These are phyloP conservation scores for Peromyscus maniculatus DNA, from an alignment of 2,113 vertebrate genomes.

Conservation along the genomic window DNA sequence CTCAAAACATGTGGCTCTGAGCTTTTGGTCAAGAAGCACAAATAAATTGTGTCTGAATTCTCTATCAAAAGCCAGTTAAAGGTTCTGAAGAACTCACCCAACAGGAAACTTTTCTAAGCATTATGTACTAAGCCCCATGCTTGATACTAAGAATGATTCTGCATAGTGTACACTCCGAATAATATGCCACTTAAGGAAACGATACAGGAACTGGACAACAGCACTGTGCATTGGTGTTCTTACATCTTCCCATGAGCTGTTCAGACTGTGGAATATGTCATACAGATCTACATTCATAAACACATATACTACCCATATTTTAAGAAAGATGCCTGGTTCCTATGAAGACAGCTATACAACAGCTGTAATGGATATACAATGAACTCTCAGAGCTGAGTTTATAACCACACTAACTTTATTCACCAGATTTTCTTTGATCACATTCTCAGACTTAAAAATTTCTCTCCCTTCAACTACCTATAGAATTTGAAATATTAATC, in stretches of 20 bases:
- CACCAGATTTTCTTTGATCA: neutral
- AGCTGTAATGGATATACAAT: neutral
- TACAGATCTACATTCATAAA: neutral
- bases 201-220: neutral
- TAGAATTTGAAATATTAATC: neutral
- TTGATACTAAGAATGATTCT: neutral
- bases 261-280: neutral
- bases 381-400: neutral
- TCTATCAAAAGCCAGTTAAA: neutral
- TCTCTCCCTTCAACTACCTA: neutral
- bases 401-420: neutral
- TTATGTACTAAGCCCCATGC: neutral
- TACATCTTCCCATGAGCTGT: neutral
- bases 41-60: neutral
- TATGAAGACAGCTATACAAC: neutral
- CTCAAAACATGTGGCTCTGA: neutral
- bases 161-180: neutral
- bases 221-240: neutral
- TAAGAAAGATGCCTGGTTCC: neutral
- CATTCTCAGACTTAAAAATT: neutral
- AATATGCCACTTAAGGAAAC: neutral
- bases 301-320: neutral
- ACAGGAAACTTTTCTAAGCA: neutral
- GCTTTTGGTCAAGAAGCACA: neutral
- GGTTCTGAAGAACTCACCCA: neutral